phyloP scores from a whole-genome alignment of 2,797 vertebrate species.

The Hylomyscus alleni region DNA sequence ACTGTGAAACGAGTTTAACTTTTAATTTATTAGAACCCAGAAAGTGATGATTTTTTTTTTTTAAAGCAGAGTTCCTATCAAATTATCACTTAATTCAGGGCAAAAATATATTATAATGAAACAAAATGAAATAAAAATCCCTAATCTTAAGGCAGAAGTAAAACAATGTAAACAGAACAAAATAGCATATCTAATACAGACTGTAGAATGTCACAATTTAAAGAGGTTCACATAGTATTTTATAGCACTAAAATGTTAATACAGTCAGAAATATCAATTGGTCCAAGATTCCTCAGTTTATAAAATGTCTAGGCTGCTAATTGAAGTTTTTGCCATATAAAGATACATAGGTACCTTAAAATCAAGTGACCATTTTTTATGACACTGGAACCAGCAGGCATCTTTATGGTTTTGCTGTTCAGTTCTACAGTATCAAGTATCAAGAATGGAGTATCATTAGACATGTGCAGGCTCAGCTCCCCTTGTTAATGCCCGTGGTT shows the following conservation, averaged over 20 bases:
- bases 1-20: slow-evolving; percentile 82
- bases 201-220: slow-evolving; percentile 62
- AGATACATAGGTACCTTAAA: slow-evolving; percentile 59
- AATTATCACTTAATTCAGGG: slow-evolving; percentile 86
- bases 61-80: slow-evolving; percentile 82
- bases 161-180: slow-evolving; percentile 78
- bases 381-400: slow-evolving; percentile 62
- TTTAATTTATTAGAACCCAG: slow-evolving; percentile 89
- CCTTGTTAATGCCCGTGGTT: slow-evolving; percentile 35
- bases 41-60: slow-evolving; percentile 81
- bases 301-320: slow-evolving; percentile 71
- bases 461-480: slow-evolving; percentile 50
- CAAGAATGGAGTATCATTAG: slow-evolving; percentile 64
- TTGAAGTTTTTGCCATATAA: slow-evolving; percentile 61
- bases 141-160: slow-evolving; percentile 84
- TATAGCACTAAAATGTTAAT: slow-evolving; percentile 65
- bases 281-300: slow-evolving; percentile 69
- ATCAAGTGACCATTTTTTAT: slow-evolving; percentile 70
- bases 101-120: slow-evolving; percentile 79
- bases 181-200: slow-evolving; percentile 72
- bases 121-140: slow-evolving; percentile 48
- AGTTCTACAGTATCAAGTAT: slow-evolving; percentile 73
- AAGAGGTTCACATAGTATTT: slow-evolving; percentile 67
- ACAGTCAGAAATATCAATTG: slow-evolving; percentile 73
- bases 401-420: slow-evolving; percentile 67